Percentiles rank a stretch among this genome's conserved stretches.
Evolutionary conservation across 2,797 vertebrate species (phyloP).

Genomic region (Chelonia mydas): DNA sequence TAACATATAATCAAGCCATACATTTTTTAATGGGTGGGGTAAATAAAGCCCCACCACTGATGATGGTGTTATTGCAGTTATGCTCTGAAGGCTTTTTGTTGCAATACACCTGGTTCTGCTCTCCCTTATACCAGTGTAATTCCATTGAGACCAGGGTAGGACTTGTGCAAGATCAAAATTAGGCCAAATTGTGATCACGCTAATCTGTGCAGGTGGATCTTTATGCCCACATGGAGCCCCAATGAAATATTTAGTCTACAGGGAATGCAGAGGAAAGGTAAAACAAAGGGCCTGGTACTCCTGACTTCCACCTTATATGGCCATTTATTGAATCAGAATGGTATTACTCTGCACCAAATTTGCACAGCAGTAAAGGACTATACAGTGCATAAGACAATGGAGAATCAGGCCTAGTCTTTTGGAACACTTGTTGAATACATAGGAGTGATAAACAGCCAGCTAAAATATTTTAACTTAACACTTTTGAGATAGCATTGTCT

Average conservation of each 20-base stretch:
- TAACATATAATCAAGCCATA: not conserved
- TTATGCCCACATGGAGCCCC: not conserved
- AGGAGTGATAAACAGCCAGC: not conserved
- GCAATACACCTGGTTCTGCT: too few relatives aligned
- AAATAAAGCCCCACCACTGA: not conserved
- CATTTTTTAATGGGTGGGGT: not conserved
- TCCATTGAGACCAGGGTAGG: not conserved
- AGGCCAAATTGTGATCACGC: not conserved
- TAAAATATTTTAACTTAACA: not conserved
- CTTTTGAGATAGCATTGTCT: not conserved
- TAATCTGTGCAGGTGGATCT: too few relatives aligned
- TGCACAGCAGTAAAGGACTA: too few relatives aligned
- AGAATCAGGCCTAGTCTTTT: not conserved
- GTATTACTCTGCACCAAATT: not conserved
- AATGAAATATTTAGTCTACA: not conserved
- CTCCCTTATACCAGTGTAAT: too few relatives aligned
- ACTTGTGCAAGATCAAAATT: not conserved
- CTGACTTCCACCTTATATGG: too few relatives aligned
- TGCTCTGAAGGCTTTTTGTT: not conserved
- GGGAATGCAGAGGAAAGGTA: not conserved
- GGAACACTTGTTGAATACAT: not conserved
- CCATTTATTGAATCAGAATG: not conserved
- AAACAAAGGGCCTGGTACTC: not conserved
- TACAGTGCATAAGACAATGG: not conserved
- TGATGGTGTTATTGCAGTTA: not conserved